Evolutionary conservation across 2,113 vertebrate genomes (phyloP).

Genomic region (Sinocyclocheilus maitianheensis): DNA sequence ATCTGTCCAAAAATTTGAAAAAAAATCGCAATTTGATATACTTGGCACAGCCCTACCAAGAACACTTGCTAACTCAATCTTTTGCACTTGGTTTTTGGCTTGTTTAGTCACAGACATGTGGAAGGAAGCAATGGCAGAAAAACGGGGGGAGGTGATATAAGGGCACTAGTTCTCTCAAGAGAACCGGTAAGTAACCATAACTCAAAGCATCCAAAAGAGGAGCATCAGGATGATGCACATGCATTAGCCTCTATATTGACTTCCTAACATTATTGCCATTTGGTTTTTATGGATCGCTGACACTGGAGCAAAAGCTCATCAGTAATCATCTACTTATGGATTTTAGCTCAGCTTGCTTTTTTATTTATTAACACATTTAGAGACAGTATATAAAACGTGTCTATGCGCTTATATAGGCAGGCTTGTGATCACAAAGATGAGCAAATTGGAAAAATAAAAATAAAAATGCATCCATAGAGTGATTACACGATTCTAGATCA

Average conservation of each 20-base stretch:
- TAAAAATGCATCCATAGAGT: background rate
- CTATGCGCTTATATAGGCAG: background rate
- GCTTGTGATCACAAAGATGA: background rate
- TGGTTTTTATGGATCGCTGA: conserved; percentile 12
- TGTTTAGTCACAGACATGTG: background rate
- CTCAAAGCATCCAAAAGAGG: background rate
- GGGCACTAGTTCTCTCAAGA: background rate
- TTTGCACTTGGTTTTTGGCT: background rate
- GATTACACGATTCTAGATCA: background rate
- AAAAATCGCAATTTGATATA: no score
- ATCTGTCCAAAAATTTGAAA: no score
- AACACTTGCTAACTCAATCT: background rate
- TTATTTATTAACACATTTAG: background rate
- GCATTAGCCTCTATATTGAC: conserved; percentile 4
- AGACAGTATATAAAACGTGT: background rate
- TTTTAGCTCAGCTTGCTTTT: background rate
- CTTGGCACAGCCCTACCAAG: background rate
- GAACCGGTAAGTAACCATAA: background rate
- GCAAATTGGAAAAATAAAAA: background rate
- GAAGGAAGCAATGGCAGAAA: background rate
- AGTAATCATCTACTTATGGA: conserved; percentile 3
- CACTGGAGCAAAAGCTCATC: conserved; percentile 2
- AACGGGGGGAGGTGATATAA: background rate
- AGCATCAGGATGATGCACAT: background rate
- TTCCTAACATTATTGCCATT: background rate